phyloP scores from a whole-genome alignment of 2,113 vertebrate genomes.

The Prinia subflava region DNA sequence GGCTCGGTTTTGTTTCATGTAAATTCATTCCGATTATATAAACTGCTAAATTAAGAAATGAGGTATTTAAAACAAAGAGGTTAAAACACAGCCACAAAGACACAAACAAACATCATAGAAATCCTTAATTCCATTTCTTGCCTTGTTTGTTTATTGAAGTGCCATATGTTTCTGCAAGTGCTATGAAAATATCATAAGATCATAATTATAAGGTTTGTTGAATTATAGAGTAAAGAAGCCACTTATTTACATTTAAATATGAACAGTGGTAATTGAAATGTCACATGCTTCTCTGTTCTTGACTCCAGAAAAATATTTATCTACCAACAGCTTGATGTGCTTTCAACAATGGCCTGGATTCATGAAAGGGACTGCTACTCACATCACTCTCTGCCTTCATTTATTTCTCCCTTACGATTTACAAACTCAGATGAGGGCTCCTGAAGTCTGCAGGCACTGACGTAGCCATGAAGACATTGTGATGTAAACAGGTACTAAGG shows the following conservation, averaged over 20 bases:
- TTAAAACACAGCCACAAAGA: constrained; percentile 40
- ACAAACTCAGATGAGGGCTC: neutral
- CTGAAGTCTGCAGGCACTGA: neutral
- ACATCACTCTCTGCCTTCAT: neutral
- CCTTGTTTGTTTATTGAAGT: constrained; percentile 58
- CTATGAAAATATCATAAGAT: constrained; percentile 67
- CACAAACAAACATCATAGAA: constrained; percentile 45
- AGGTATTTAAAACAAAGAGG: constrained; percentile 61
- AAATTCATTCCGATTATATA: constrained; percentile 62
- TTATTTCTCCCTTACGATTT: neutral
- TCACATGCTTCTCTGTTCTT: constrained; percentile 46
- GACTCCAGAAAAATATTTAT: constrained; percentile 60
- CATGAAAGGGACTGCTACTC: neutral
- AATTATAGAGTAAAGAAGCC: constrained; percentile 61
- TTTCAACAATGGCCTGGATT: constrained; percentile 5
- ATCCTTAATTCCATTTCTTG: constrained; percentile 34
- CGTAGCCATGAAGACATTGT: neutral
- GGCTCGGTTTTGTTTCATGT: constrained; percentile 26
- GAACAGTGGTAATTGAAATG: constrained; percentile 43
- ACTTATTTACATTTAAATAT: constrained; percentile 68
- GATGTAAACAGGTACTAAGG: neutral
- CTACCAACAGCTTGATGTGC: constrained; percentile 41
- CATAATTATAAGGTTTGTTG: constrained; percentile 62
- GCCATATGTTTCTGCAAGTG: constrained; percentile 56
- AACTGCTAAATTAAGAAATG: constrained; percentile 64